Base-by-base conservation (phyloP, 2,888 invertebrate genomes). In the Lasius fuliginosus region DNA sequence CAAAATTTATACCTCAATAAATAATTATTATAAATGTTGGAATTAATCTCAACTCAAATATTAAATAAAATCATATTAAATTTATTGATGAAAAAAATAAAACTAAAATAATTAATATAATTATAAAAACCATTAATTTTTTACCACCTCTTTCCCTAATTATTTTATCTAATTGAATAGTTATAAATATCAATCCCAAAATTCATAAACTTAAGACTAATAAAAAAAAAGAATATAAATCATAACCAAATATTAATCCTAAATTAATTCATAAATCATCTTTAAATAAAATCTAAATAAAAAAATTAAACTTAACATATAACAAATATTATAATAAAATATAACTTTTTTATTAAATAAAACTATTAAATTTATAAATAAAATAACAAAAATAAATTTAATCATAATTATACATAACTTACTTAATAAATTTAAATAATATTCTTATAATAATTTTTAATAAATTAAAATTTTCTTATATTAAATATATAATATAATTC, bases 1-100 rank as follows among this genome's bases (percentile, higher is more conserved):
- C 97, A 88, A 96, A 96, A 90, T 97, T 97, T 95, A 96, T 96
- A 0, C 97, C 97, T 73, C 97, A 97, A 0, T 96, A 96, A 91
- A 97, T 94, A 96, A 97, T 96, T 1, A 46, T 94, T 92, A 97
- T 93, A 94, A 97, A 96, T 27, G 96, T 96, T 23, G 97, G 97
- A 95, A 97, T 96, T 95, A 97, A 95, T 3, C 96, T 96, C 3
- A 95, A 94, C 84, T 97, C 97, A 96, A 97, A 97, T 96, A 96
- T 96, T 94, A 97, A 95, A 96, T 97, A 97, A 96, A 97, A 97
- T 92, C 96, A 90, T 95, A 97, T 95, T 93, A 97, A 95, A 96
- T 96, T 96, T 93, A 95, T 94, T 84, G 96, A 89, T 93, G 94
- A 94, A 90, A 89, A 90, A 95, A 93, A n/a, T 23, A 73, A 0